phyloP scores from a whole-genome alignment of 2,113 vertebrate genomes.

The Ageneiosus marmoratus region DNA sequence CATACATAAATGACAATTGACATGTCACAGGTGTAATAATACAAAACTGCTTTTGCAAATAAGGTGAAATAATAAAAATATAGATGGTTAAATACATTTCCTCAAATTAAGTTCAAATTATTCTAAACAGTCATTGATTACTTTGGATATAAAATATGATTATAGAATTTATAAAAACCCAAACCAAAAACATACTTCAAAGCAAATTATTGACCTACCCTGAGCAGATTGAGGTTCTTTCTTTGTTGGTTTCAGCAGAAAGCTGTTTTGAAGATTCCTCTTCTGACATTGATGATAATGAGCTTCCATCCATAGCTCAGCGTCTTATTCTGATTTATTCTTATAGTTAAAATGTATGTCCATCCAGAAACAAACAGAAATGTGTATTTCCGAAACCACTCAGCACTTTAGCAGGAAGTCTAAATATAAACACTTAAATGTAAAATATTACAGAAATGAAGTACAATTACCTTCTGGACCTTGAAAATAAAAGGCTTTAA shows the following conservation, averaged over 20 bases:
- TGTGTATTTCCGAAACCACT: background rate
- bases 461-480: background rate
- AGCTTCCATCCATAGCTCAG: constrained; percentile 64
- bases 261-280: constrained; percentile 49
- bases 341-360: background rate
- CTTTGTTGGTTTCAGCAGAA: constrained; percentile 46
- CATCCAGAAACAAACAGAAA: background rate
- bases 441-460: constrained; percentile 40
- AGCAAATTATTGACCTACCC: constrained; percentile 23
- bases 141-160: background rate
- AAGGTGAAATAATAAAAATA: background rate
- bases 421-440: constrained; percentile 36
- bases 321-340: constrained; percentile 32
- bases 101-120: background rate
- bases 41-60: background rate
- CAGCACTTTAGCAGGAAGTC: constrained; percentile 38
- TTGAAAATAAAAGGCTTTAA: background rate
- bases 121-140: background rate
- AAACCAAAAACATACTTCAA: background rate
- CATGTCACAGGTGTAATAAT: background rate
- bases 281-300: constrained; percentile 50
- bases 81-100: background rate
- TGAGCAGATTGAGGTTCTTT: constrained; percentile 19
- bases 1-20: background rate
- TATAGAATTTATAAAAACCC: background rate